Evolutionary conservation across 2,888 invertebrate genomes (phyloP), one percentile per base, ranked within the genome.

Genomic region (Eurytoma adleriae): DNA sequence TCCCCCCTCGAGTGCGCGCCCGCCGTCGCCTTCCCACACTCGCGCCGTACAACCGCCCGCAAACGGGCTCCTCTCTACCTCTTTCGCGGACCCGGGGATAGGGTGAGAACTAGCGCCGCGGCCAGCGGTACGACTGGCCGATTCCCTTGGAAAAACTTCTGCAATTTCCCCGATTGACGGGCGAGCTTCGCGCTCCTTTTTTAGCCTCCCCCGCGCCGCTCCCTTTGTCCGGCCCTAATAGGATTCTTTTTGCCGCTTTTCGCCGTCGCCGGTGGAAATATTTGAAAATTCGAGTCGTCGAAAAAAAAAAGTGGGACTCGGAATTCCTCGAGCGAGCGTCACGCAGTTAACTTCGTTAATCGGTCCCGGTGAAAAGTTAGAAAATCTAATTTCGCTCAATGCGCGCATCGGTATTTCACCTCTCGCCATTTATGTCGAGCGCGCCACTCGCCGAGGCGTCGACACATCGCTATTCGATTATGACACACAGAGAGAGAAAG

Each of bases 151-250:
- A 74, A 79, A 79, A 79, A 79, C 70, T 75, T 68, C 27, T 27
- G 68, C 72, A 68, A 76, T 78, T 78, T 74, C 64, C 24, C 70
- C 69, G 68, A 77, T 78, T 74, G 77, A 78, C 73, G 61, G 76
- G 48, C 30, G 62, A 66, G 50, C 57, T 81, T 80, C 71, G 64
- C 67, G 67, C 75, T 71, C 67, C 66, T 64, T 40, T 40, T 40
- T 71, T 50, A 13, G 30, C 16, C 16, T 16, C 59, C 14, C 59
- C 24, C 24, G 48, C 27, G 16, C 18, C 24, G 27, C 50, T 50
- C 14, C 59, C 52, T 40, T 69, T 62, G 69, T 57, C 52, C 56
- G 3, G 13, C 54, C 50, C 77, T 77, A 80, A 77, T 77, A 62
- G 77, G 73, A 78, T 81, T 81, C 75, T 71, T 66, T 74, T 52